Evolutionary conservation across 2,113 vertebrate genomes (phyloP).

Genomic region (Hemibagrus wyckioides): DNA sequence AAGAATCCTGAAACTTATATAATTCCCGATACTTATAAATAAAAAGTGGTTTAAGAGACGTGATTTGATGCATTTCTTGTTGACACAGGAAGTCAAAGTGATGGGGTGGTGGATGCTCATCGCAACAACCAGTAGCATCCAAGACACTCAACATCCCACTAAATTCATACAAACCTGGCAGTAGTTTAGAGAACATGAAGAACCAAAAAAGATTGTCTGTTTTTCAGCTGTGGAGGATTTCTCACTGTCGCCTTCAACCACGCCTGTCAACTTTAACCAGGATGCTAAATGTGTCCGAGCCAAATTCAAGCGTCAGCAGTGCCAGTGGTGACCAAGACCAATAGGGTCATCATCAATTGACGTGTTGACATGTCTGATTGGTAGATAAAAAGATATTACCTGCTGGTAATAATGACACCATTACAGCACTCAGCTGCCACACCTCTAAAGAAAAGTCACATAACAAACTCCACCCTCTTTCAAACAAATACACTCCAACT

Average conservation of each 20-base stretch:
- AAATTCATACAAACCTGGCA: not conserved
- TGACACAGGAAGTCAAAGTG: not conserved
- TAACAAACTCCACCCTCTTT: not conserved
- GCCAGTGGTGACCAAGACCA: too few species aligned
- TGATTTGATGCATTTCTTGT: not conserved
- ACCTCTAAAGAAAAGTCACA: not conserved
- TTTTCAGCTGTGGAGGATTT: not conserved
- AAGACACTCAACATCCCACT: not conserved
- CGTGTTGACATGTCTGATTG: too few species aligned
- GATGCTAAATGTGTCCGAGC: not conserved
- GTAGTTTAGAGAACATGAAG: not conserved
- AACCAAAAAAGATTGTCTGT: not conserved
- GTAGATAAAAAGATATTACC: not conserved
- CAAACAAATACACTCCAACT: not conserved
- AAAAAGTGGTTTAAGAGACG: not conserved
- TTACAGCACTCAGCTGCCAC: not conserved
- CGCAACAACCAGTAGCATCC: not conserved
- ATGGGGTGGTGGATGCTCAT: not conserved
- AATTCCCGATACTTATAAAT: not conserved
- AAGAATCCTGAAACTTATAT: not conserved
- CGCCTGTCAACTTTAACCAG: not conserved
- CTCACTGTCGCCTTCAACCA: not conserved
- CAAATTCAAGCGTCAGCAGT: not conserved
- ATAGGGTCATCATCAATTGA: not conserved
- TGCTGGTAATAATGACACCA: not conserved